Evolutionary conservation across 2,797 vertebrate species (phyloP), one percentile per base, ranked within the genome.

Genomic region (Neoniphon sammara): DNA sequence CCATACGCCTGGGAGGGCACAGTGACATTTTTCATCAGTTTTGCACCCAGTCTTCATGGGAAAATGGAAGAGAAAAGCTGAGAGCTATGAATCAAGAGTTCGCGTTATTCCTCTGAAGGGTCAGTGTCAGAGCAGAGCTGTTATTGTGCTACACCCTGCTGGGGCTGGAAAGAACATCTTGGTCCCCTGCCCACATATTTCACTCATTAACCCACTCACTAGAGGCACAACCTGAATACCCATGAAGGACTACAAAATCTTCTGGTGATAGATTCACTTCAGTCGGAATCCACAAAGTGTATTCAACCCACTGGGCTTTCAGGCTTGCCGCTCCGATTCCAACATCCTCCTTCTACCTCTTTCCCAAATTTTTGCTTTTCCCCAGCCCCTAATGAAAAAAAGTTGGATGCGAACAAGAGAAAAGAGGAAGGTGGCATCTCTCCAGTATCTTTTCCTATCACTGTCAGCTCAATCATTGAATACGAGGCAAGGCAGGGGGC

Each of bases 81-180:
- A 74, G 53, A 65, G 72, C 57, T 17, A 54, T 63, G 53, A 90
- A 82, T 73, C 44, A 65, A 70, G 72, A 49, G 53, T 68, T 87
- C 20, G n/a, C 62, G 85, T 85, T 76, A 73, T 70, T 62, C 74
- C 56, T 70, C 55, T 46, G 30, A 49, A 63, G 44, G 77, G 79
- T 87, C 83, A 82, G 1, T 2, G 2, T 67, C 44, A 7, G 53
- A 82, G 74, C 83, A 63, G 73, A 60, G 81, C 74, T 77, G 77
- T 78, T 83, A 66, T 84, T 84, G 74, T 57, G 65, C 77, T 76
- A 75, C 77, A 85, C 72, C 81, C 85, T 83, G 73, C 77, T 83
- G 85, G 55, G 84, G 9, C 56, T 46, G 27, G 34, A 88, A 75
- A 85, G 69, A 74, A 87, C 78, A 76, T 71, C 68, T 70, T 58